These are phyloP conservation scores for Tipula lateralis DNA, from an alignment of 2,888 invertebrate genomes.

Conservation along the genomic window DNA sequence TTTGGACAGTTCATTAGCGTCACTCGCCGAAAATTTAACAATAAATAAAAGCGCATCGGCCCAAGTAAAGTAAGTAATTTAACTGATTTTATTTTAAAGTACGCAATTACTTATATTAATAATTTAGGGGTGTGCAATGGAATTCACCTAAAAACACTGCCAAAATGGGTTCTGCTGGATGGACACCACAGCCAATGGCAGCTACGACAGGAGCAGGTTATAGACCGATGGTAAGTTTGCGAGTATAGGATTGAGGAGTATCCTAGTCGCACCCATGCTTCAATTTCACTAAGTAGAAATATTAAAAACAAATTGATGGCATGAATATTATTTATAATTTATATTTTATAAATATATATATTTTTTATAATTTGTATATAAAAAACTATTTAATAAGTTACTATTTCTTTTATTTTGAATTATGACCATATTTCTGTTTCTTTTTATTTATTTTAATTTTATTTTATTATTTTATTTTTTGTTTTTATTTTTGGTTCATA, in stretches of 20 bases:
- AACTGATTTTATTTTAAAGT: not conserved
- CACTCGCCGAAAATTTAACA: constrained; percentile 86
- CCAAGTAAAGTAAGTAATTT: constrained; percentile 63
- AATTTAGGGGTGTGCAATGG: constrained; percentile 77
- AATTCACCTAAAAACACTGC: constrained; percentile 83
- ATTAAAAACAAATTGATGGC: not conserved
- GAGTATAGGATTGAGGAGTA: not conserved
- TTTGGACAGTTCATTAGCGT: constrained; percentile 88
- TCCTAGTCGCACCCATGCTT: not conserved
- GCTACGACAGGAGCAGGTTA: constrained; percentile 83
- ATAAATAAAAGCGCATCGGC: constrained; percentile 72
- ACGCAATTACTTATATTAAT: constrained; percentile 35
- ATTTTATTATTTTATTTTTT: constrained; percentile 36
- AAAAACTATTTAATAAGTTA: not conserved
- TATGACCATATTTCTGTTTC: constrained; percentile 33
- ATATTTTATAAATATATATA: not conserved
- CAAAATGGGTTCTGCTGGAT: constrained; percentile 68
- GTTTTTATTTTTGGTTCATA: constrained; percentile 39
- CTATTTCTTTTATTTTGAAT: not conserved
- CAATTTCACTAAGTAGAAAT: not conserved
- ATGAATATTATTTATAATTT: not conserved
- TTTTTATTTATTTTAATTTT: constrained; percentile 32
- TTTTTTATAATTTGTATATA: not conserved
- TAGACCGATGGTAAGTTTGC: constrained; percentile 72
- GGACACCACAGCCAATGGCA: constrained; percentile 86